Base-by-base conservation (phyloP, 2,797 vertebrate genomes). In the Loris lydekkerianus region DNA sequence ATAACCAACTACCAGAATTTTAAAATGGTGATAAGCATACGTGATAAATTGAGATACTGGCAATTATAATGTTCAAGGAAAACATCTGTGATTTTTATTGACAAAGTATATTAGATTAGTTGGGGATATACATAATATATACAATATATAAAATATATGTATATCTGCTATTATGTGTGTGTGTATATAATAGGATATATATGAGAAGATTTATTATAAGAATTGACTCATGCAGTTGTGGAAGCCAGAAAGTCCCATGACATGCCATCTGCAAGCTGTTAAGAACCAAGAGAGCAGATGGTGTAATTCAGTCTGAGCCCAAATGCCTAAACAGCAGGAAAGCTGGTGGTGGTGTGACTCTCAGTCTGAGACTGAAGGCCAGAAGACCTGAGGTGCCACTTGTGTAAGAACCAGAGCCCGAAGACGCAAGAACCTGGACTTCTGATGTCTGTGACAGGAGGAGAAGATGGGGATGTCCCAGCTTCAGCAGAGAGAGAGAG, bases 1-100 rank as follows among this genome's bases (percentile, higher is more conserved):
- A 93, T 31, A 84, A 60, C n/a, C 73, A 67, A 78, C 5, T 58
- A 70, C n/a, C 20, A 90, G 86, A 60, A 75, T 87, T 78, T 96
- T 67, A 89, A 85, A 85, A 49, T 29, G 70, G n/a, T 25, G 31
- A 14, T 65, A 93, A 92, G 8, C 25, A 3, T 40, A 80, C 34
- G 40, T 40, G 72, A 75, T 81, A 40, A 91, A 43, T 85, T 40
- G 67, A 69, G 53, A 88, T 49, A 72, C n/a, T 70, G 69, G n/a
- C 91, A 76, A 93, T 0, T 37, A 4, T 29, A 40, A 58, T 34
- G 49, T 18, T 85, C 37, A 73, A 82, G 61, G 53, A 81, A 76
- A 81, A 81, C 11, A 18, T 10, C 37, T 65, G 72, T 95, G 78
- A 63, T 49, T 93, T 93, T 69, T n/a, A 58, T 27, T 63, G 34